A percentile compares a stretch with the other conserved stretches of the same genome.
These are phyloP conservation scores for Anastrepha obliqua DNA, from an alignment of 1,140 invertebrate genomes.

Conservation along the genomic window DNA sequence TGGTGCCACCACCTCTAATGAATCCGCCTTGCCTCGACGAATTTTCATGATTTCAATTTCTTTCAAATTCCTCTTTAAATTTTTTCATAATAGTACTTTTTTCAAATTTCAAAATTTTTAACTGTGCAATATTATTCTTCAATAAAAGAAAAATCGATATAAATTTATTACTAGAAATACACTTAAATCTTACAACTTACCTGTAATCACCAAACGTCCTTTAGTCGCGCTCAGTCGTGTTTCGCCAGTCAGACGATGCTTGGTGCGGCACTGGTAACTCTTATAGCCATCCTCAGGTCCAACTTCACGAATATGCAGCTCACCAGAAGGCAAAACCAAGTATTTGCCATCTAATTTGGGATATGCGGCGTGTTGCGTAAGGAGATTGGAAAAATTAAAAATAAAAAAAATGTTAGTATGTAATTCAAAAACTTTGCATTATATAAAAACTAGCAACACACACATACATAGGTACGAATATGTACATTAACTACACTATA, in stretches of 20 bases:
- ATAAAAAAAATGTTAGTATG: neutral
- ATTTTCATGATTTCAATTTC: no score
- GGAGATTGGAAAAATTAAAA: constrained; percentile 7
- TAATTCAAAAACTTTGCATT: neutral
- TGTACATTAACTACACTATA: neutral
- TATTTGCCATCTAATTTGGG: constrained; percentile 89
- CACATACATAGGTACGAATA: neutral
- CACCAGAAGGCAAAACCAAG: constrained; percentile 92
- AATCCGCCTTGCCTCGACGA: no score
- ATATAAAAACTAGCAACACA: neutral
- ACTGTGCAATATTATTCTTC: constrained; percentile 17
- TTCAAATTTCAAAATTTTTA: neutral
- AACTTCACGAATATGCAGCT: constrained; percentile 94
- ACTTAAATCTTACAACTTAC: constrained; percentile 79
- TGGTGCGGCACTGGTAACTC: constrained; percentile 94
- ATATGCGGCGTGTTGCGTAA: neutral
- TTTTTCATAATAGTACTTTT: no score
- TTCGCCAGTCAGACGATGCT: constrained; percentile 94
- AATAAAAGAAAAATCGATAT: constrained; percentile 2
- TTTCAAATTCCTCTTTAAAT: no score
- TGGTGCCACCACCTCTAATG: no score
- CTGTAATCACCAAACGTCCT: constrained; percentile 95
- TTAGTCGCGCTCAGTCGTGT: constrained; percentile 94
- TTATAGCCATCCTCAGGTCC: constrained; percentile 95
- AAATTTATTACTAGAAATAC: constrained; percentile 46